Conservation (phyloP, 2,888 invertebrate genomes). For the Thera britannica region DNA sequence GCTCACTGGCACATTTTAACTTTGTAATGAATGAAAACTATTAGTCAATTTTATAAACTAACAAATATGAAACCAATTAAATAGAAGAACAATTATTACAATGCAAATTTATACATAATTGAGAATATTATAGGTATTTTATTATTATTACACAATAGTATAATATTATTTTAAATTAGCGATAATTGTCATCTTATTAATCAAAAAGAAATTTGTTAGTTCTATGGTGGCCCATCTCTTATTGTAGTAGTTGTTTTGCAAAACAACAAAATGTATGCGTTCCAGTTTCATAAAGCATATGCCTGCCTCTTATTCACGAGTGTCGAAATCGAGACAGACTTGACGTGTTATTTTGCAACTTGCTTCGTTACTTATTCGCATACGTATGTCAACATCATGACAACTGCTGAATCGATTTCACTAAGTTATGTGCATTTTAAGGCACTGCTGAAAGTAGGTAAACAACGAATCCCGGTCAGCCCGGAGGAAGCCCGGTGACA, state of each 20-base stretch:
- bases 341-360: slow-evolving; percentile 43
- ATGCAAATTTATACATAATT: too few species aligned
- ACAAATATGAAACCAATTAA: too few species aligned
- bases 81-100: too few species aligned
- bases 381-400: slow-evolving; percentile 42
- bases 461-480: slow-evolving; percentile 24
- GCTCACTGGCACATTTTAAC: slow-evolving; percentile 50
- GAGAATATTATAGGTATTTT: too few species aligned
- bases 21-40: not conserved
- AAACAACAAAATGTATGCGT: slow-evolving; percentile 27
- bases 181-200: not conserved
- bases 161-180: too few species aligned
- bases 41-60: not conserved
- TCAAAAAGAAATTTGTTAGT: not conserved
- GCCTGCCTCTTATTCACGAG: slow-evolving; percentile 36
- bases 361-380: slow-evolving; percentile 42
- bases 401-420: slow-evolving; percentile 42
- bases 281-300: slow-evolving; percentile 38
- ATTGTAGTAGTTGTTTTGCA: slow-evolving; percentile 18
- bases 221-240: slow-evolving; percentile 10
- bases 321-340: slow-evolving; percentile 43
- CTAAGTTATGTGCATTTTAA: slow-evolving; percentile 35
- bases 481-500: slow-evolving; percentile 25
- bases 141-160: too few species aligned
- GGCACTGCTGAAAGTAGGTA: slow-evolving; percentile 22